Conservation (phyloP, 1,140 invertebrate species). For the Zaprionus davidi region DNA sequence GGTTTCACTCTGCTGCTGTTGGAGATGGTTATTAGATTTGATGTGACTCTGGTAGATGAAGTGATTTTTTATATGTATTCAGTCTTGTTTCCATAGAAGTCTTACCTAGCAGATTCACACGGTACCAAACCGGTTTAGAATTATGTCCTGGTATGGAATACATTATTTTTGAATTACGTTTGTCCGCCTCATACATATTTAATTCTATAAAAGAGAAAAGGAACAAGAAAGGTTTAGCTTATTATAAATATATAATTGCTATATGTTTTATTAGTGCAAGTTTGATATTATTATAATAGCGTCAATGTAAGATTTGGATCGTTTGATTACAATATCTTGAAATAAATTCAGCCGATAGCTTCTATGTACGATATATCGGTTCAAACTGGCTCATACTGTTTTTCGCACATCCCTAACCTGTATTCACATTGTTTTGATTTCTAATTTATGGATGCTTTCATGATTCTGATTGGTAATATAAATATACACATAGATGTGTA, state of each 20-base stretch:
- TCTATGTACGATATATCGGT: background rate
- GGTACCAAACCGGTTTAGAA: background rate
- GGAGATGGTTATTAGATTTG: background rate
- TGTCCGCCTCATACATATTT: background rate
- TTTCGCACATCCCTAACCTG: background rate
- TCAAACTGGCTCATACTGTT: background rate
- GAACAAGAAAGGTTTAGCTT: no score
- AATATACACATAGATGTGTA: background rate
- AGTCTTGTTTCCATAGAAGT: background rate
- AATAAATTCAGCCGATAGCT: background rate
- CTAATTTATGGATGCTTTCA: slow-evolving; percentile 6
- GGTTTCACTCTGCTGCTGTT: background rate
- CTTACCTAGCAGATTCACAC: background rate
- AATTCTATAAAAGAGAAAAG: background rate
- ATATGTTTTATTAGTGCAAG: background rate
- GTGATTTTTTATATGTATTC: background rate
- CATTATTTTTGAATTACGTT: background rate
- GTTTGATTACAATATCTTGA: no score
- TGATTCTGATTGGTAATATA: background rate
- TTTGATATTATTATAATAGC: no score
- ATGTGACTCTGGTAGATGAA: background rate
- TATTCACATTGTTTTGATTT: background rate
- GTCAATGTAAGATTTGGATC: no score
- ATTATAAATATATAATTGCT: background rate
- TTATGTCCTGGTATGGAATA: slow-evolving; percentile 1